These are phyloP conservation scores for Chloebia gouldiae DNA, from an alignment of 2,113 vertebrate genomes.

Conservation along the genomic window DNA sequence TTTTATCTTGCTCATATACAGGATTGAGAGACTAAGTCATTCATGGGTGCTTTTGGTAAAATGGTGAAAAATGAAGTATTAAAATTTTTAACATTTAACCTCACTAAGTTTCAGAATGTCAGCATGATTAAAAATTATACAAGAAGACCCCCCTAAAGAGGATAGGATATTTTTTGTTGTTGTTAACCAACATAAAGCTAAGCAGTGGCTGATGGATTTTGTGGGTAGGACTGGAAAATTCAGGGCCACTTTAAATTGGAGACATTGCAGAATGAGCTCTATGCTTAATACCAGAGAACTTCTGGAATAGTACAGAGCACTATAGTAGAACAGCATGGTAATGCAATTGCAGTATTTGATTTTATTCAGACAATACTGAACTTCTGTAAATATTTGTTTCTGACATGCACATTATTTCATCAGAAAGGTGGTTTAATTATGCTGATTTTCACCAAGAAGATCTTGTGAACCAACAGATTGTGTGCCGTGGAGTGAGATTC, in stretches of 20 bases:
- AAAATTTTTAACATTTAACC: neutral
- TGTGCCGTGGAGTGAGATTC: neutral
- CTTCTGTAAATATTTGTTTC: neutral
- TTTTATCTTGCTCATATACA: neutral
- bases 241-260: neutral
- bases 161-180: neutral
- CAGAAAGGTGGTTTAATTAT: neutral
- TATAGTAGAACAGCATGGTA: neutral
- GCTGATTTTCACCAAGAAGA: neutral
- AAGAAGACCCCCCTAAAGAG: neutral
- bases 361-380: neutral
- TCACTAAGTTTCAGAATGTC: neutral
- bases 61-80: neutral
- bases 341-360: neutral
- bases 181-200: neutral
- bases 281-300: neutral
- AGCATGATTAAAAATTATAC: neutral
- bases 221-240: neutral
- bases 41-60: neutral
- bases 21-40: neutral
- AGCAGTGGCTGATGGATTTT: neutral
- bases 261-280: neutral
- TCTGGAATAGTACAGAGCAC: neutral
- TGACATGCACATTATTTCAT: rapidly evolving
- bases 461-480: neutral